Base-by-base conservation (phyloP, 2,888 invertebrate species). In the Luperina testacea region DNA sequence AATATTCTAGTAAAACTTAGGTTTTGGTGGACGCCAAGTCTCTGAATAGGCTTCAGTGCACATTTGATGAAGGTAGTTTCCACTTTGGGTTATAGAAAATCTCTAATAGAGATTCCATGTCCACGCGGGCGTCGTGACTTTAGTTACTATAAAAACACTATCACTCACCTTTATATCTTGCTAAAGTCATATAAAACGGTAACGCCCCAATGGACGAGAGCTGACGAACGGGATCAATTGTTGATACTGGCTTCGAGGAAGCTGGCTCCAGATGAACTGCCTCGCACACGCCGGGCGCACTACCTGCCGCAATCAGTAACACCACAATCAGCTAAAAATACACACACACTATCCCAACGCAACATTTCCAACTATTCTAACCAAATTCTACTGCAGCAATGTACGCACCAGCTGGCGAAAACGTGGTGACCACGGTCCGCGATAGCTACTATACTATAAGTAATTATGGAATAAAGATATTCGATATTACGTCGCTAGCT, bases 141-240 rank as follows among this genome's bases (percentile, higher is more conserved):
- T 24, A 81, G 5, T 51, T 72, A 75, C 0, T 57, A 67, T 48
- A 48, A 73, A 73, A 79, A 78, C 73, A 83, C 77, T 83, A 78
- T 77, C 90, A 97, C 98, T 98, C 95, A 98, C 98, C 98, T 98
- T 97, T 98, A 97, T 97, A 98, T 98, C 98, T 98, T 98, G 98
- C 98, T 98, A 98, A 98, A 98, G 98, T 98, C 99, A 99, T 99
- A 99, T 99, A 99, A 99, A 98, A 98, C 97, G 98, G 97, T 98
- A 98, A 97, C 98, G 98, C 98, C 98, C 98, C 97, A 97, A 97
- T 98, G 98, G 98, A 98, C 98, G 98, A 97, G 97, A 97, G 97
- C 97, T 94, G 95, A 93, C 95, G 94, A 95, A 95, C 94, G 95
- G 95, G 96, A 96, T 95, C 95, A 97, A 97, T 95, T 95, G 94